Evolutionary conservation across 1,140 invertebrate genomes (phyloP), one percentile per base, ranked within the genome.

Genomic region (Lepidurus packardi): DNA sequence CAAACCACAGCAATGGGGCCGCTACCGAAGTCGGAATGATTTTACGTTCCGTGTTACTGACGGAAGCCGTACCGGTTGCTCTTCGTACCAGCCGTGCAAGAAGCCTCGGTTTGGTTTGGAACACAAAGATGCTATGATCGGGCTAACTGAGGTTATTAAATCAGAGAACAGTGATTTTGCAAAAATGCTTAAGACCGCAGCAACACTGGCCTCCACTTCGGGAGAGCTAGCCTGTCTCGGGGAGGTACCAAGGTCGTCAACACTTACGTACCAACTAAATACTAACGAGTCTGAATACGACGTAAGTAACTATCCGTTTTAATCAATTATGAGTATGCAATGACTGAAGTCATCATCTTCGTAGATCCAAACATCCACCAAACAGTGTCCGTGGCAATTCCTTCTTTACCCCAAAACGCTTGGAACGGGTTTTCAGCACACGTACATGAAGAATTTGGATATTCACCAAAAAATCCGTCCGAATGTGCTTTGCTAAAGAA

Each of bases 1-100:
- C 41, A 76, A 76, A 43, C 75, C 21, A 41, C 41, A 76, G 75
- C 75, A 76, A 42, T 76, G 75, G 75, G 75, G 75, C 41, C 10
- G 75, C 11, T 34, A 21, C 41, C 75, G 41, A 7, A 76, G 41
- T 21, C 21, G 75, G 24, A 76, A 76, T 44, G 75, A 76, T 24
- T 76, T 76, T 44, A 76, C 21, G n/a, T 76, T 76, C 44, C 21
- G 75, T 8, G 7, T 76, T 21, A 76, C 75, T 16, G 75, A 42
- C 44, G 75, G 41, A 76, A 76, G 75, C 42, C 75, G 45, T 43
- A 76, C 11, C n/a, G 75, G 44, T 21, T 76, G 75, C 41, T n/a
- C 42, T 24, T 44, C 44, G 10, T 76, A 76, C 75, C 75, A 76
- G 41, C 75, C 75, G 10, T 76, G 75, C 41, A 76, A 76, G 41